Evolutionary conservation across 2,797 vertebrate species (phyloP), one percentile per base, ranked within the genome.

Genomic region (Anolis apletophallus): DNA sequence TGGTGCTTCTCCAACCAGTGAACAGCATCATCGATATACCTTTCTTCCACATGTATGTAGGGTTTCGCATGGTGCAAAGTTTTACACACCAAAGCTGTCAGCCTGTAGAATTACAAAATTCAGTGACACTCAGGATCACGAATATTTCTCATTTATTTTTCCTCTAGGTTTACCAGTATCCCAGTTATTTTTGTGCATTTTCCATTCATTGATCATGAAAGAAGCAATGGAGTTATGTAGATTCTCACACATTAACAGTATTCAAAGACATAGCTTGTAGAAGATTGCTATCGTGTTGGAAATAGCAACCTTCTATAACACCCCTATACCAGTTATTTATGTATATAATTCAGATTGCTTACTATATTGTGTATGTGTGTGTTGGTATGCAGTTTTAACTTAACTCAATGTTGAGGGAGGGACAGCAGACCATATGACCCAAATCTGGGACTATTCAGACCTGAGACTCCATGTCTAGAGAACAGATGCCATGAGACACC

Each of bases 21-120:
- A 86, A 94, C 92, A 50, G 97, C 94, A 0, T 94, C 88, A 0
- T 3, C 2, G 4, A 98, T 94, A 6, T 96, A 93, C 0, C 46
- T 57, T 1, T 90, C 72, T 13, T 97, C 80, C 10, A 98, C 91
- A 50, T 96, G 98, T 89, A 98, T 96, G 89, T 96, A 96, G 0
- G 93, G 88, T n/a, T 86, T 95, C 0, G 97, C 97, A 19, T 96
- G 95, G 0, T 93, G 95, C 0, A 98, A 98, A 23, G 97, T 97
- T 91, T 97, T 97, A 94, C 97, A 96, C 90, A 98, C 97, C 86
- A 98, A 98, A 1, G 97, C 91, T 3, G 97, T 98, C 90, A 98
- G 92, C 97, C 98, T 98, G 88, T 87, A 52, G n/a, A 84, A 88
- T 12, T 46, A 50, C 23, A 67, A 46, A 23, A 57, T 21, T 76